These are phyloP conservation scores for Falco peregrinus DNA, from an alignment of 2,797 vertebrate genomes.

Conservation along the genomic window DNA sequence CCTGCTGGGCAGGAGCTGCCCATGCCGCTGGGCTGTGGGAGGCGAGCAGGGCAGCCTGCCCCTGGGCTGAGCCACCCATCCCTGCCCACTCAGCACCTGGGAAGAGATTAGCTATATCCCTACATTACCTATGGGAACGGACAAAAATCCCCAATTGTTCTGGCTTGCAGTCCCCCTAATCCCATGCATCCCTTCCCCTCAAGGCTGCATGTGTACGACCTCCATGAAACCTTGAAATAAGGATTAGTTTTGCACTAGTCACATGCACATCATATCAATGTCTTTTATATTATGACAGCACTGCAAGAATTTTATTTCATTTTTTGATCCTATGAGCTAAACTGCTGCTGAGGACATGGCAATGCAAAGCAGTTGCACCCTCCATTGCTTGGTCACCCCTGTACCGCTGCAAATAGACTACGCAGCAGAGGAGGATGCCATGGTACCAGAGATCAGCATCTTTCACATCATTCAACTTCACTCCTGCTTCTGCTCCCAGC, in stretches of 20 bases:
- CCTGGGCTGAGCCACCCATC: fast-evolving
- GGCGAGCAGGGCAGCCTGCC: not conserved
- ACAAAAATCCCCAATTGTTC: not conserved
- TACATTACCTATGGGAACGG: not conserved
- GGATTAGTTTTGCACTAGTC: not conserved
- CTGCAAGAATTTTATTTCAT: not conserved
- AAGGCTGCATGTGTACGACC: not conserved
- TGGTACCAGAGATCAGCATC: not conserved
- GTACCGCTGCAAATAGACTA: not conserved
- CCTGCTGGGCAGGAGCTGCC: not conserved
- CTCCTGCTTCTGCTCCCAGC: not conserved
- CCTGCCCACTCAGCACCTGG: not conserved
- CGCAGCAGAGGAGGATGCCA: not conserved
- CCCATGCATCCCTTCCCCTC: not conserved
- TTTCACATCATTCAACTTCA: not conserved
- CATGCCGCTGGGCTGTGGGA: fast-evolving
- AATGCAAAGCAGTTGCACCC: not conserved
- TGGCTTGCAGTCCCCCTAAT: not conserved
- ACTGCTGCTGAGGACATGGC: not conserved
- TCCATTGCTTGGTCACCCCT: not conserved
- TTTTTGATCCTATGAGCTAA: not conserved
- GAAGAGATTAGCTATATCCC: not conserved
- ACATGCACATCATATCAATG: not conserved
- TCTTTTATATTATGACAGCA: not conserved
- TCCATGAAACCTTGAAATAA: not conserved